Percentiles rank a stretch among this genome's conserved stretches.
phyloP scores from a whole-genome alignment of 2,797 vertebrate genomes.

The Pterois miles region DNA sequence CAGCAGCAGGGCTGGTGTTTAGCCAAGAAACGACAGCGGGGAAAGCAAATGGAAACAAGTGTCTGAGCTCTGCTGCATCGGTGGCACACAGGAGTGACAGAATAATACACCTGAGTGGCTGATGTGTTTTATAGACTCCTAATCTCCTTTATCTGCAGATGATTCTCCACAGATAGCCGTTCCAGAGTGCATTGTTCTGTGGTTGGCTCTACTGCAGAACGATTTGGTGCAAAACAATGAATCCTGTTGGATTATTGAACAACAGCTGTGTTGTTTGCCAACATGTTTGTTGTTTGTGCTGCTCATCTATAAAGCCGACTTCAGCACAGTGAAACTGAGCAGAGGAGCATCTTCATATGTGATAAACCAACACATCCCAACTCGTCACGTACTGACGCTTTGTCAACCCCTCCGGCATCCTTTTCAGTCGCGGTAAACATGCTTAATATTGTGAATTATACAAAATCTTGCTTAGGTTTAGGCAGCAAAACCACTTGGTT shows the following conservation, averaged over 20 bases:
- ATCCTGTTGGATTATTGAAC: conserved; percentile 22
- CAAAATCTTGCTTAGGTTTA: no score
- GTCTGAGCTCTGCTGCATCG: conserved; percentile 17
- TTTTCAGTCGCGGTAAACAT: no score
- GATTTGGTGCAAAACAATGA: conserved; percentile 31
- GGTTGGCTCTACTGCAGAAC: conserved; percentile 8
- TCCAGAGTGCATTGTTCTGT: not conserved
- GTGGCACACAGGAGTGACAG: not conserved
- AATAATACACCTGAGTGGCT: conserved; percentile 32
- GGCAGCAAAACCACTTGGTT: no score
- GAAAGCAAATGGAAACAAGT: conserved; percentile 34
- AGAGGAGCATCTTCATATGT: not conserved
- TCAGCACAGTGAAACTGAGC: not conserved
- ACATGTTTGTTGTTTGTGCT: not conserved
- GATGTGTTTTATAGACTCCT: conserved; percentile 19
- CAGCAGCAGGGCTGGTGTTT: conserved; percentile 19
- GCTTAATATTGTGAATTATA: no score
- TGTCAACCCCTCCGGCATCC: no score
- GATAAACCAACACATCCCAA: not conserved
- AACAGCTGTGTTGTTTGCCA: conserved; percentile 3
- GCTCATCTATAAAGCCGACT: not conserved
- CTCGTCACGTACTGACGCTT: no score
- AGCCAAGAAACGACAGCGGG: not conserved
- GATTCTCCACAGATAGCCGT: conserved; percentile 30
- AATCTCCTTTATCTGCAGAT: conserved; percentile 25